phyloP scores from a whole-genome alignment of 2,888 invertebrate genomes.

The Brachyopa scutellaris region DNA sequence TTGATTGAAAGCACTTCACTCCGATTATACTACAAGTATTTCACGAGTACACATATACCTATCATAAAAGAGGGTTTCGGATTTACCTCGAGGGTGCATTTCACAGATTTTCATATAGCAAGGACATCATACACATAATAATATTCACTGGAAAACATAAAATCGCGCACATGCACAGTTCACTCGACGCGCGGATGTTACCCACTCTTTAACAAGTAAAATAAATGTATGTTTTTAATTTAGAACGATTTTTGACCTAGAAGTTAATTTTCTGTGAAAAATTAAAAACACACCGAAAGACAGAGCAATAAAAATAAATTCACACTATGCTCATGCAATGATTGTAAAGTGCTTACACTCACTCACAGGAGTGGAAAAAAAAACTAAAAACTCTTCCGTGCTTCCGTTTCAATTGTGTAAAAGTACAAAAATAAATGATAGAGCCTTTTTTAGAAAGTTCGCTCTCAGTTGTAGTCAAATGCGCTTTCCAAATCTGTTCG shows the following conservation, averaged over 20 bases:
- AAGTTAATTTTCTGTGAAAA: not conserved
- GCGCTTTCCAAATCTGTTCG: conserved; percentile 30
- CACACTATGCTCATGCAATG: not conserved
- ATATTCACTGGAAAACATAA: conserved; percentile 34
- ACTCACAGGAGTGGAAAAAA: not conserved
- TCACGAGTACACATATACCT: conserved; percentile 12
- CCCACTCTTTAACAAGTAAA: conserved; percentile 9
- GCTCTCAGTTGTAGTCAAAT: conserved; percentile 41
- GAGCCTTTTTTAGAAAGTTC: conserved; percentile 54
- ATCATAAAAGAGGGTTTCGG: conserved; percentile 19
- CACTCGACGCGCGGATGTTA: conserved; percentile 14
- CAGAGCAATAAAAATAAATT: not conserved
- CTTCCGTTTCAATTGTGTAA: conserved; percentile 58
- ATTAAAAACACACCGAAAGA: not conserved
- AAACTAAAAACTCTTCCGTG: conserved; percentile 26
- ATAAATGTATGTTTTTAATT: not conserved
- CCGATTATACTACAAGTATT: conserved; percentile 32
- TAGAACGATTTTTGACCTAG: conserved; percentile 31
- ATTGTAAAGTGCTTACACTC: conserved; percentile 18
- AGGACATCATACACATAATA: conserved; percentile 58
- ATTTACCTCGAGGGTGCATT: conserved; percentile 65
- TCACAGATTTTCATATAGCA: conserved; percentile 53
- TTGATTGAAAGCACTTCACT: conserved; percentile 55
- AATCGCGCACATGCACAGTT: conserved; percentile 15
- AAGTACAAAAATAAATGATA: conserved; percentile 58